phyloP scores from a whole-genome alignment of 2,888 invertebrate genomes.

The Luperina nickerlii region DNA sequence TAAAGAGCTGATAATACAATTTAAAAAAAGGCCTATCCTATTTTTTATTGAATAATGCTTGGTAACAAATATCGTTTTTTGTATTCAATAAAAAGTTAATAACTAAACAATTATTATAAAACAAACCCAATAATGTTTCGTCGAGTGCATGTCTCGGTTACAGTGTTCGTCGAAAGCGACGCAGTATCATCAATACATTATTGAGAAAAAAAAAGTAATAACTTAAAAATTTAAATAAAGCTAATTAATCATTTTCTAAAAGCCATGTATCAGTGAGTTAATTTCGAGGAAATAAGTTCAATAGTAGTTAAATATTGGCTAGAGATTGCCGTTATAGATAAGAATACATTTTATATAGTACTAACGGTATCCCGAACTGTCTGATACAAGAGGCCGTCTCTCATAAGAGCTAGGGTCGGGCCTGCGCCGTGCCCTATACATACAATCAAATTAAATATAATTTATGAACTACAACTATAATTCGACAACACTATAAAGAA shows the following conservation, averaged over 20 bases:
- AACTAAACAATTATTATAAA: constrained; percentile 87
- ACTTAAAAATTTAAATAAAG: constrained; percentile 88
- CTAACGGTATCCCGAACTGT: constrained; percentile 73
- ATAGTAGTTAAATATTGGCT: constrained; percentile 68
- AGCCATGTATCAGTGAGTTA: constrained; percentile 83
- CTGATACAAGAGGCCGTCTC: constrained; percentile 80
- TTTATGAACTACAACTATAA: constrained; percentile 86
- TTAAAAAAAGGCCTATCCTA: constrained; percentile 88
- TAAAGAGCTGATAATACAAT: constrained; percentile 90
- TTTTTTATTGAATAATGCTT: constrained; percentile 90
- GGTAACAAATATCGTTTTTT: constrained; percentile 90
- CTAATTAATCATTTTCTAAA: constrained; percentile 85
- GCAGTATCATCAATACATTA: constrained; percentile 74
- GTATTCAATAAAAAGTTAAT: constrained; percentile 88
- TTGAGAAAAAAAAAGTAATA: constrained; percentile 80
- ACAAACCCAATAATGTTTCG: constrained; percentile 83
- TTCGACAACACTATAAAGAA: constrained; percentile 82
- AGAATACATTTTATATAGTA: constrained; percentile 69
- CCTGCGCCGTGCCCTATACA: constrained; percentile 58
- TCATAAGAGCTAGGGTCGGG: constrained; percentile 63
- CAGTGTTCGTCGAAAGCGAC: constrained; percentile 61
- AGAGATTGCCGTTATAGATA: constrained; percentile 71
- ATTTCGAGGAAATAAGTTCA: constrained; percentile 74
- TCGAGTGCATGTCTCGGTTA: constrained; percentile 69
- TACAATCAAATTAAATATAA: constrained; percentile 79